Conservation (phyloP, 2,113 vertebrate genomes). For the Salvelinus sp. region DNA sequence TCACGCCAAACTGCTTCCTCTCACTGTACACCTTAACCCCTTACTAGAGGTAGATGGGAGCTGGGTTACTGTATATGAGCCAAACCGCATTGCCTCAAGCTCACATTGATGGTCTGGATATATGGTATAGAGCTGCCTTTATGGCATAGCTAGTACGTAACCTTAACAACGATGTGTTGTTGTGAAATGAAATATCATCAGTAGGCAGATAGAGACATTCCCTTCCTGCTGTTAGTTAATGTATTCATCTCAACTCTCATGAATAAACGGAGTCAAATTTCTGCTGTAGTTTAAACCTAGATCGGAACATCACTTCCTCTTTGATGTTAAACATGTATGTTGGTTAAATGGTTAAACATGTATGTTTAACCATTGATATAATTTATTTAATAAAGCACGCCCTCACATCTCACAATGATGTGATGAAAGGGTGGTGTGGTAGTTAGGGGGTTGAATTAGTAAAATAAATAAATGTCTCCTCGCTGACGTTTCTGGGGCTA, state of each 20-base stretch:
- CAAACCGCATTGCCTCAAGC: not conserved
- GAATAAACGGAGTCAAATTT: not conserved
- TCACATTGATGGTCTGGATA: not conserved
- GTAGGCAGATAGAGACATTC: not conserved
- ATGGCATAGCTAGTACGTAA: too few species aligned
- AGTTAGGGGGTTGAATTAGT: slow-evolving; percentile 16
- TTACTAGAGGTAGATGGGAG: not conserved
- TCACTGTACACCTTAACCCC: not conserved
- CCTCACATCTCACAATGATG: not conserved
- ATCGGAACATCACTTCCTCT: not conserved
- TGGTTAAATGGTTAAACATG: not conserved
- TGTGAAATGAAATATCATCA: too few species aligned
- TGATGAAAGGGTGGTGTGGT: slow-evolving; percentile 3
- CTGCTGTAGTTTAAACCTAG: not conserved
- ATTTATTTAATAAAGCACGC: not conserved
- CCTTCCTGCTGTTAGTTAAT: not conserved
- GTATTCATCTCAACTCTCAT: not conserved
- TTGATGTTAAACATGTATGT: not conserved
- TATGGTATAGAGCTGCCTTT: not conserved
- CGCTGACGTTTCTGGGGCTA: slow-evolving; percentile 52
- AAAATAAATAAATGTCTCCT: slow-evolving; percentile 64
- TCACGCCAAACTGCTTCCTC: not conserved
- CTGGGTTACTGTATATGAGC: not conserved
- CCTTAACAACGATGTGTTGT: too few species aligned
- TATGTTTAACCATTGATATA: not conserved